Evolutionary conservation across 2,888 invertebrate species (phyloP), one percentile per base, ranked within the genome.

Genomic region (Kuschelorhynchus macadamiae): DNA sequence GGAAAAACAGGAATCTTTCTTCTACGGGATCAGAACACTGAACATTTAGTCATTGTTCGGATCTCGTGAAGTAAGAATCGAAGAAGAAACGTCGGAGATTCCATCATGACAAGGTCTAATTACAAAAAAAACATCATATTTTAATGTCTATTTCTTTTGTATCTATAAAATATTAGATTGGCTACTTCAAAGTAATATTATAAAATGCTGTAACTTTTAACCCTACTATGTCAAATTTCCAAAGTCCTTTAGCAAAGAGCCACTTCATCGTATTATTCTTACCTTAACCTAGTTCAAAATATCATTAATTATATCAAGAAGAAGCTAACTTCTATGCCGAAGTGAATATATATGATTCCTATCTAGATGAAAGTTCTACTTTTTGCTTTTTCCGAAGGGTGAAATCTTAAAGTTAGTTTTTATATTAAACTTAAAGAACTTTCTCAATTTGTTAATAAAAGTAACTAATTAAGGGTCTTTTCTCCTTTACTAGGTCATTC

Each of bases 261-360:
- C 14, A 49, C 64, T 50, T 42, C 12, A 21, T 41, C 56, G 25
- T 42, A 32, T 53, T 30, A 47, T 30, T 52, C 47, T 64, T 67
- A 67, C 66, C 66, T 67, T 67, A 46, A 67, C 66, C 66, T 44
- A 60, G 53, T 67, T 67, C 7, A 33, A 59, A 53, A 60, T 60
- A 25, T 39, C 66, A 66, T 66, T 66, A 66, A 53, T 66, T 66
- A 60, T 53, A 39, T 44, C 60, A 18, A 21, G 21, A 63, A 55
- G 55, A 47, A 55, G 33, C 53, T 11, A 53, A 56, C 9, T 56
- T 49, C 33, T 33, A 65, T 65, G 65, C 36, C 52, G 44, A 59
- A 65, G 59, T 59, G 57, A 64, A 57, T 65, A 47, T 36, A 36
- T 63, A 55, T 44, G 63, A 21, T 41, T 41, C 55, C 20, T 39